phyloP scores from a whole-genome alignment of 2,888 invertebrate species.

The Cephus nigrinus region DNA sequence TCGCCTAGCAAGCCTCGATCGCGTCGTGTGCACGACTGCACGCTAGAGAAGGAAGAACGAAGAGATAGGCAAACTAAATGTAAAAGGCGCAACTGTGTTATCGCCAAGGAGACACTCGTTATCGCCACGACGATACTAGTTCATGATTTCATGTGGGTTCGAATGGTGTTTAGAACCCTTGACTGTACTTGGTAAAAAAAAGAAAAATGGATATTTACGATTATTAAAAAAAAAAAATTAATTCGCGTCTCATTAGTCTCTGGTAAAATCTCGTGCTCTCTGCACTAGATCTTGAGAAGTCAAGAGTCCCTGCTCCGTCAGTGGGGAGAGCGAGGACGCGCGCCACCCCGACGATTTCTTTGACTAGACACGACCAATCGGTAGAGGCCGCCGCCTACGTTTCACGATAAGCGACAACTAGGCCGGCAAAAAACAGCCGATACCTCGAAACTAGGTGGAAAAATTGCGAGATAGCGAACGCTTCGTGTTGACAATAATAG shows the following conservation, averaged over 20 bases:
- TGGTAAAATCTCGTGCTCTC: conserved; percentile 21
- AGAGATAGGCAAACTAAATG: background rate
- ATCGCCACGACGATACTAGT: conserved; percentile 15
- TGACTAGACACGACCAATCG: conserved; percentile 1
- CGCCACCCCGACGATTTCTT: conserved; percentile 7
- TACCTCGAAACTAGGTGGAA: conserved; percentile 62
- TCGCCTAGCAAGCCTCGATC: background rate
- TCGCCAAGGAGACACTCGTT: background rate
- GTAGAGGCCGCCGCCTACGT: background rate
- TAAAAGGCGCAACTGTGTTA: background rate
- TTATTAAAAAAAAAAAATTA: background rate
- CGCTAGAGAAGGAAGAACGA: background rate
- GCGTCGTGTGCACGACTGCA: background rate
- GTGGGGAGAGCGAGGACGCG: conserved; percentile 48
- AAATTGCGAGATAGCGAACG: conserved; percentile 57
- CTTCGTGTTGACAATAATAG: conserved; percentile 12
- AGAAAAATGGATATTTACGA: no score
- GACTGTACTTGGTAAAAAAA: conserved; percentile 21
- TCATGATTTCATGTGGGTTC: conserved; percentile 61
- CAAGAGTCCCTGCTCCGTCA: conserved; percentile 39
- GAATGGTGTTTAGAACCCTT: conserved; percentile 61
- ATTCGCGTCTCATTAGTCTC: background rate
- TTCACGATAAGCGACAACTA: conserved; percentile 39
- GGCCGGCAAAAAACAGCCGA: conserved; percentile 61
- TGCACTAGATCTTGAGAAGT: conserved; percentile 58